Base-by-base conservation (phyloP, 2,113 vertebrate genomes). In the Xenus cinereus region DNA sequence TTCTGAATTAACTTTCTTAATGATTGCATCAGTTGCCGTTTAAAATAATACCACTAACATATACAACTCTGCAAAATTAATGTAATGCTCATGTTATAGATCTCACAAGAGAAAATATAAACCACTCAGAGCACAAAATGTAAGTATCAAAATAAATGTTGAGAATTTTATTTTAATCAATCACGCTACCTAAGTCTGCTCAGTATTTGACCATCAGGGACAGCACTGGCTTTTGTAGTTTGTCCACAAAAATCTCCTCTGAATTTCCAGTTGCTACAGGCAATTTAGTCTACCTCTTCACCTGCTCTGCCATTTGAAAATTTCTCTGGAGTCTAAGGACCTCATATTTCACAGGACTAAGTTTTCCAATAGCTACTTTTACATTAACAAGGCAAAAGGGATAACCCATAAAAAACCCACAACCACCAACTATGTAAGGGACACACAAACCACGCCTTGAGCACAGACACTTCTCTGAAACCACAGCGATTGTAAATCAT, bases 391-490 rank as follows among this genome's bases (percentile, higher is more conserved):
- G 62, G 86, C n/a, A 39, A 33, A 86, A 76, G 23, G 20, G 20
- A 48, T 15, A 26, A 0, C 32, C 33, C 63, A 9, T 1, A 53
- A 59, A 79, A 30, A 37, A 2, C 16, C 26, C 39, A 39, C 20
- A 62, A 23, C 4, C 62, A 60, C n/a, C 68, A 81, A 32, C 50
- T 17, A 8, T 1, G 4, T 11, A 84, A 72, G 2, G 0, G 3
- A 45, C 50, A 63, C 45, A 68, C 39, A 81, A 66, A 50, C 4
- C 4, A 41, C 0, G 0, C 46, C 79, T 46, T 27, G 9, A 75
- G 32, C 19, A 50, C 51, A 51, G 63, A 69, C 37, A 28, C 30
- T 27, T 62, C 27, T 28, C 51, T 39, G n/a, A 77, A 81, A 37
- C 26, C 85, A 56, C 74, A 67, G 46, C 1, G 5, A 43, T 30